Evolutionary conservation across 2,888 invertebrate species (phyloP).

Genomic region (Platycheirus albimanus): DNA sequence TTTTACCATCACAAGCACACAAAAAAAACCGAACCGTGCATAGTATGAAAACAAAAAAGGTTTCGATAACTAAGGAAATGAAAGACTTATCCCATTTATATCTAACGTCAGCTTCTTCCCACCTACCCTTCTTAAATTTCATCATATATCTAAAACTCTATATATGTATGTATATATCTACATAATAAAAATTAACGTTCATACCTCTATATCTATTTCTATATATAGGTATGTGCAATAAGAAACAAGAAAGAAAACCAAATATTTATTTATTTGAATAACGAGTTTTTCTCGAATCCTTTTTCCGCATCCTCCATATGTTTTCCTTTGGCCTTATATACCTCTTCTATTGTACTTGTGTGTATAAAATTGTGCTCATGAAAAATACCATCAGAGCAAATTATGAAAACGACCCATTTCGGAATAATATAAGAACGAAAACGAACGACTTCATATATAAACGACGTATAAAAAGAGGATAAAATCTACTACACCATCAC

Average conservation of each 20-base stretch:
- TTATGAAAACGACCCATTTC: conserved; percentile 66
- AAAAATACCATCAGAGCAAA: conserved; percentile 41
- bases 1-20: too few species aligned
- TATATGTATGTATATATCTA: neutral
- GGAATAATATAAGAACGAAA: conserved; percentile 43
- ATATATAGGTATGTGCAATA: neutral
- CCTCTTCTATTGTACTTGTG: conserved; percentile 2
- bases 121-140: too few species aligned
- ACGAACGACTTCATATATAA: conserved; percentile 1
- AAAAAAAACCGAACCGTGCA: too few species aligned
- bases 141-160: too few species aligned
- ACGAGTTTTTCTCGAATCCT: conserved; percentile 28
- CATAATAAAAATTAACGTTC: too few species aligned
- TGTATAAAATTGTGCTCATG: too few species aligned
- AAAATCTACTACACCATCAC: conserved; percentile 47
- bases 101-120: too few species aligned
- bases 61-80: too few species aligned
- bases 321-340: conserved; percentile 13
- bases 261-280: conserved; percentile 58
- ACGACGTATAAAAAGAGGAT: conserved; percentile 16
- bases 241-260: conserved; percentile 51
- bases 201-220: too few species aligned
- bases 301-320: conserved; percentile 9
- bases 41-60: too few species aligned
- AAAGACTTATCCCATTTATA: neutral